phyloP scores from a whole-genome alignment of 2,113 vertebrate species.

The Budorcas taxicolor region DNA sequence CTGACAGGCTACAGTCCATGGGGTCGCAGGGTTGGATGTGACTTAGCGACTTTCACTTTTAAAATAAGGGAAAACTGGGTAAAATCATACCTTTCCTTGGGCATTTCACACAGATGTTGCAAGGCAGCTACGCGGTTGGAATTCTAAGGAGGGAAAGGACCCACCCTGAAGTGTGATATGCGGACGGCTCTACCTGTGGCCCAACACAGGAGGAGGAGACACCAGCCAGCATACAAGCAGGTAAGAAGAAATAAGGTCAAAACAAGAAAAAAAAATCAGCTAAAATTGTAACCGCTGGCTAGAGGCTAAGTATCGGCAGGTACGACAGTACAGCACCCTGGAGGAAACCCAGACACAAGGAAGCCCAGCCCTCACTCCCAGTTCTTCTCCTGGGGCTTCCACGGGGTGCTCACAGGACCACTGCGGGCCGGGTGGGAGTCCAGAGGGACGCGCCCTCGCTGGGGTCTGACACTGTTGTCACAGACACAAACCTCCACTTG shows the following conservation, averaged over 20 bases:
- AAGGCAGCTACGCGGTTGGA: background rate
- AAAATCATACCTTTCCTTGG: background rate
- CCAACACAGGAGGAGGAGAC: background rate
- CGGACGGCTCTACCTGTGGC: background rate
- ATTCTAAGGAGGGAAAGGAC: background rate
- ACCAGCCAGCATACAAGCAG: accelerated
- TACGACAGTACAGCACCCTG: accelerated
- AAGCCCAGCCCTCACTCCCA: background rate
- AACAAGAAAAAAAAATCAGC: background rate
- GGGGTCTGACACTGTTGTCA: background rate
- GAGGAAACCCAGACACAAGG: background rate
- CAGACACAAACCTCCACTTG: background rate
- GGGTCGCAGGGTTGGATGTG: background rate
- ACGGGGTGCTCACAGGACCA: background rate
- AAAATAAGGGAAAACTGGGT: background rate
- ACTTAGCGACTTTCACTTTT: background rate
- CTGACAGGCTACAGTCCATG: background rate
- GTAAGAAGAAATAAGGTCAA: background rate
- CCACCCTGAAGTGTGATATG: background rate
- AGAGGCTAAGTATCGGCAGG: background rate
- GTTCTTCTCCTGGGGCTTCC: background rate
- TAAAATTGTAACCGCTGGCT: background rate
- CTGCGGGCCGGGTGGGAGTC: too few species aligned
- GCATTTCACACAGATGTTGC: background rate
- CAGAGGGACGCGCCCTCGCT: background rate